Percentiles rank a stretch among this genome's conserved stretches.
phyloP scores from a whole-genome alignment of 1,140 invertebrate genomes.

The Nephila pilipes region DNA sequence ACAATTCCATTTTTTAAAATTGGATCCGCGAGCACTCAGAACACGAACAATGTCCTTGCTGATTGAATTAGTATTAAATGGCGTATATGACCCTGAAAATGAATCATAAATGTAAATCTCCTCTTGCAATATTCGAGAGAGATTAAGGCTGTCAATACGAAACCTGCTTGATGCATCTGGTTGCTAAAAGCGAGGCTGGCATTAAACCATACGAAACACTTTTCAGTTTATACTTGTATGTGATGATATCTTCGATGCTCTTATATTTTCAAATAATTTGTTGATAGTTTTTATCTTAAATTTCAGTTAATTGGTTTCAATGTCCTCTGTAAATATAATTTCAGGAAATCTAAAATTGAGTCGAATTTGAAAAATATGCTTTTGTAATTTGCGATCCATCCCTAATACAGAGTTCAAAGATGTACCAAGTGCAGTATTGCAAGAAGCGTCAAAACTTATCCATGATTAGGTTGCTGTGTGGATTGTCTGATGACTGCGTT shows the following conservation, averaged over 20 bases:
- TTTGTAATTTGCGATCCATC: background rate
- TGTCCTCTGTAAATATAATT: too few relatives aligned
- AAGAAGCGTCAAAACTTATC: background rate
- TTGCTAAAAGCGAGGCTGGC: background rate
- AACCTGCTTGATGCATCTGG: background rate
- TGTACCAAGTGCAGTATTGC: background rate
- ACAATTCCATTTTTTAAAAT: background rate
- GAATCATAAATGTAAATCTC: background rate
- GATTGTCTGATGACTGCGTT: too few relatives aligned
- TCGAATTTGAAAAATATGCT: background rate
- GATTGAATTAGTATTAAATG: background rate
- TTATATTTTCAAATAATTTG: background rate
- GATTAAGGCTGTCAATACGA: too few relatives aligned
- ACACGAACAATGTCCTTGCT: background rate
- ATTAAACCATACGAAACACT: background rate
- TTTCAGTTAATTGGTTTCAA: too few relatives aligned
- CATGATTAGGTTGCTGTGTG: background rate
- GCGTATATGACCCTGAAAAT: background rate
- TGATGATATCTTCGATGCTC: background rate
- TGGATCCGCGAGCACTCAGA: background rate
- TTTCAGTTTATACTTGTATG: background rate
- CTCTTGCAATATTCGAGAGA: background rate
- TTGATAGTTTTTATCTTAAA: background rate
- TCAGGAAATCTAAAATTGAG: background rate
- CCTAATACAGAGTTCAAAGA: background rate